Evolutionary conservation across 2,113 vertebrate genomes (phyloP), one percentile per base, ranked within the genome.

Genomic region (Sorex araneus): DNA sequence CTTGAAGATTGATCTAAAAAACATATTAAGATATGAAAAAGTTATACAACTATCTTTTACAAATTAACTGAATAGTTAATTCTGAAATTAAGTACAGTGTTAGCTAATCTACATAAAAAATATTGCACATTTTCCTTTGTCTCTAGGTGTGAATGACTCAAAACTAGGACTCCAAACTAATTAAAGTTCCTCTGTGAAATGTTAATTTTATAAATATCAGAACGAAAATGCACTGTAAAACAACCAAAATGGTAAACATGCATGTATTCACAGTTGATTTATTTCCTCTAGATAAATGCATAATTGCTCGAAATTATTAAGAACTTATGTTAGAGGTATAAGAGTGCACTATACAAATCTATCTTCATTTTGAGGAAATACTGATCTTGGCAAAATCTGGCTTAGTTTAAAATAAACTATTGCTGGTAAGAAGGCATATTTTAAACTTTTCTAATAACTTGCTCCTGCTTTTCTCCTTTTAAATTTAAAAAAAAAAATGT

Each of bases 221-320:
- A 97, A 96, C 90, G 88, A 70, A 50, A 97, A 95, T 97, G 93
- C 89, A 93, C 93, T 96, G 83, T 95, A 97, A 94, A 80, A 90
- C 89, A 95, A 96, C 81, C 94, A 94, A 95, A 97, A 92, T 97
- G 79, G 95, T 96, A 97, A 97, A 97, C 97, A 96, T 97, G 97
- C 97, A 96, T 82, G 96, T 97, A 95, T 90, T 96, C 76, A 36
- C 88, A 95, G 97, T 94, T 92, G 94, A 94, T 84, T 93, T 96
- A 89, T 91, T 92, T 96, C 92, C 89, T 96, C 94, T 96, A 97
- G 95, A 94, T 95, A 97, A 97, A 96, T 27, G 18, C 60, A 69
- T 50, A 95, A 93, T 74, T 96, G 91, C 80, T 97, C 90, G 96
- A 97, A 94, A 96, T 96, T 95, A 95, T 94, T n/a, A 76, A 92